A percentile compares a stretch with the other conserved stretches of the same genome.
Evolutionary conservation across 1,140 invertebrate species (phyloP).

Genomic region (Watersipora subatra): DNA sequence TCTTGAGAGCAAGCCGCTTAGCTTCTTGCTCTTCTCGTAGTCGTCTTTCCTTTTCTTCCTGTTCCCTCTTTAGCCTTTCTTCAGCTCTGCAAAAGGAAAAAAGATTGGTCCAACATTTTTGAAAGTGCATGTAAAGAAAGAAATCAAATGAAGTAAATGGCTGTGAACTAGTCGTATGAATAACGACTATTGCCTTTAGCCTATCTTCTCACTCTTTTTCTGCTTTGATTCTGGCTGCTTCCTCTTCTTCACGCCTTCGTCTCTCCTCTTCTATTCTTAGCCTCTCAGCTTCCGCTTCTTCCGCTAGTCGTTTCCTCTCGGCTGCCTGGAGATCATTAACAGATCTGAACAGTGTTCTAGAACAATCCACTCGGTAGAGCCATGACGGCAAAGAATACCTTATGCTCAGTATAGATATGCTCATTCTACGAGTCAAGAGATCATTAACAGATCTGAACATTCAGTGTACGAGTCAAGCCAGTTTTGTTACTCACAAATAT

Average conservation of each 20-base stretch:
- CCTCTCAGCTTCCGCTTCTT: background rate
- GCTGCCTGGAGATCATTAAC: background rate
- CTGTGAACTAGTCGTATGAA: background rate
- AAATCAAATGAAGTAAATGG: background rate
- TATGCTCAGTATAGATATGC: background rate
- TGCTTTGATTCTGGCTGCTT: background rate
- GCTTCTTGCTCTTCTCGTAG: background rate
- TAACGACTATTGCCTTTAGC: background rate
- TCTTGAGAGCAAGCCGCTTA: background rate
- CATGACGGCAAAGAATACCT: background rate
- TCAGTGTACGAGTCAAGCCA: background rate
- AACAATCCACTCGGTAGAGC: background rate
- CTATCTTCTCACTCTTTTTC: background rate
- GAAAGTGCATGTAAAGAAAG: background rate
- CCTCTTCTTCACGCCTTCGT: background rate
- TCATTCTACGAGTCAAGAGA: background rate
- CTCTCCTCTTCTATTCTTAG: background rate
- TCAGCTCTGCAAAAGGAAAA: background rate
- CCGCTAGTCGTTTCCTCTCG: background rate
- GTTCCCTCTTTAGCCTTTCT: background rate
- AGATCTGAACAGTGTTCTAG: background rate
- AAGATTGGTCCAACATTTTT: background rate
- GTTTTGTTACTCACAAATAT: background rate
- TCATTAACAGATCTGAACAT: background rate
- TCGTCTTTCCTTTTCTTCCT: background rate